These are phyloP conservation scores for Alviniconcha marisindica DNA, from an alignment of 1,140 invertebrate genomes.

Conservation along the genomic window DNA sequence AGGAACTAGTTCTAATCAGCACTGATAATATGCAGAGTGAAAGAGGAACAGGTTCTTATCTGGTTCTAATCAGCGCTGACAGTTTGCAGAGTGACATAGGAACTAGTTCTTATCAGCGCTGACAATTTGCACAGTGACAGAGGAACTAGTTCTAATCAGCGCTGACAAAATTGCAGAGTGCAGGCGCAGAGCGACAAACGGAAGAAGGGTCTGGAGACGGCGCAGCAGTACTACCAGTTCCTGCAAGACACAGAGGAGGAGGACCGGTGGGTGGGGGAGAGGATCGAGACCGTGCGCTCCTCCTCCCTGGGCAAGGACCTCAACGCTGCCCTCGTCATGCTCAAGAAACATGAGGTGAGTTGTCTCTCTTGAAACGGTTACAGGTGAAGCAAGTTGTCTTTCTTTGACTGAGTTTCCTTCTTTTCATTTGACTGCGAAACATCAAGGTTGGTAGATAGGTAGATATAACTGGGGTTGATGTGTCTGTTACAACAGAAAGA, in stretches of 20 bases:
- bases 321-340: constrained; percentile 89
- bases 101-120: no score
- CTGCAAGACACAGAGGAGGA: constrained; percentile 98
- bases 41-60: no score
- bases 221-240: constrained; percentile 95
- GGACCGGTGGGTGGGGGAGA: constrained; percentile 98
- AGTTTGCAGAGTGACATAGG: no score
- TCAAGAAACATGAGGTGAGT: constrained; percentile 94
- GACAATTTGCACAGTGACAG: no score
- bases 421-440: no score
- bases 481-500: neutral
- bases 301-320: constrained; percentile 93
- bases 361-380: neutral
- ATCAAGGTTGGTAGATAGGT: no score
- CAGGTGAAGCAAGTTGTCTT: neutral
- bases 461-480: neutral
- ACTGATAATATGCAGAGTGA: no score
- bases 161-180: no score
- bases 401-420: neutral
- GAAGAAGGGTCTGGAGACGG: constrained; percentile 90
- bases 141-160: no score
- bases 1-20: no score
- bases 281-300: constrained; percentile 95
- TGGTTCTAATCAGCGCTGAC: no score
- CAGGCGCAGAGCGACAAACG: constrained; percentile 85